Conservation (phyloP, 2,888 invertebrate genomes). For the Allygus modestus region DNA sequence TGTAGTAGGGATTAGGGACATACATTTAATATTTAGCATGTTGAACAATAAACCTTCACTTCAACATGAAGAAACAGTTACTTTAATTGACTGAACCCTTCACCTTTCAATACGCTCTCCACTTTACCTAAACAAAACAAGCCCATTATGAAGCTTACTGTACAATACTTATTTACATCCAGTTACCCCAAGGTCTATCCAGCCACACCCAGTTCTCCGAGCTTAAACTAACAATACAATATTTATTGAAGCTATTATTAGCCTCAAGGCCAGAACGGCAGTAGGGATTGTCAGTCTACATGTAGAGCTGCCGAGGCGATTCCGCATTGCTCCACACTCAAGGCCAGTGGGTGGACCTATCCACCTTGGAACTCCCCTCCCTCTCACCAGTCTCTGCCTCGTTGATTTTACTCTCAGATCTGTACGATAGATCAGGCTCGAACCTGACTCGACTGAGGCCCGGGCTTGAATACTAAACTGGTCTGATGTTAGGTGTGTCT, state of each 20-base stretch:
- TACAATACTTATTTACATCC: not conserved
- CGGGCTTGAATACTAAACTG: conserved; percentile 28
- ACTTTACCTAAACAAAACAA: not conserved
- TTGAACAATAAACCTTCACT: too few relatives aligned
- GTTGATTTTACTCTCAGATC: conserved; percentile 54
- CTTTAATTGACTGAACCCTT: not conserved
- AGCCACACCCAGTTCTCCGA: conserved; percentile 15
- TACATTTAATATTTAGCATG: too few relatives aligned
- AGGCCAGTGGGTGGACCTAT: conserved; percentile 55
- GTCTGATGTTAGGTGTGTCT: conserved; percentile 17
- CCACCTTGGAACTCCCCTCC: conserved; percentile 44
- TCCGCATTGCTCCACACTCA: conserved; percentile 56
- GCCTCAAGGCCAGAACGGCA: conserved; percentile 16
- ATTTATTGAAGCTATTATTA: conserved; percentile 9
- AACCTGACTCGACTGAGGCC: conserved; percentile 39
- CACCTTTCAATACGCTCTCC: not conserved
- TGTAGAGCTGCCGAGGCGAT: not conserved
- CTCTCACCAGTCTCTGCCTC: not conserved
- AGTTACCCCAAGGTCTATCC: conserved; percentile 18
- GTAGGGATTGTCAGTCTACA: not conserved
- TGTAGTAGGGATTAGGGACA: too few relatives aligned
- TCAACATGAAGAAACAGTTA: not conserved
- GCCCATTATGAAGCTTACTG: not conserved
- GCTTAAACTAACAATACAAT: conserved; percentile 22
- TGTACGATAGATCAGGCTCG: conserved; percentile 35